Evolutionary conservation across 2,888 invertebrate species (phyloP), one percentile per base, ranked within the genome.

Genomic region (Drosophila cognata): DNA sequence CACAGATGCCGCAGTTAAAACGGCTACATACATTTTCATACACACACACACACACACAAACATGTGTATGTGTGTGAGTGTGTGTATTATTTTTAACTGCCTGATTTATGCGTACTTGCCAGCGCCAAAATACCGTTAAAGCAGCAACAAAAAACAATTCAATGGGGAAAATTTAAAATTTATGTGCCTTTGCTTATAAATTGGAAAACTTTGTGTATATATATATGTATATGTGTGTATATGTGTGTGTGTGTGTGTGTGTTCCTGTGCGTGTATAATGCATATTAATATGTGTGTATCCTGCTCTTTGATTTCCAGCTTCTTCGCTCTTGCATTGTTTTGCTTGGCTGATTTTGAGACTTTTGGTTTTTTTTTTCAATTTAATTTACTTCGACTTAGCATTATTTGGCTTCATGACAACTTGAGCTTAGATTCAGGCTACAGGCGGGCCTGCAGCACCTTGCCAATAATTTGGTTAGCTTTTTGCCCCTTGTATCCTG

Each of bases 61-160:
- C 43, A 25, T 29, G 36, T 43, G 0, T 10, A 28, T 48, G 11
- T 46, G 28, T 33, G 41, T 50, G 46, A 53, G n/a, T 53, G 43
- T 43, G 21, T 41, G 25, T 51, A 2, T 35, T 31, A 18, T 59
- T 31, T 71, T 46, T 70, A 50, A 58, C 55, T 53, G 61, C 48
- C 70, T 74, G 86, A 85, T 89, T 88, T 88, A 86, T 85, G 69
- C 81, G 77, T 83, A 88, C 80, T 89, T 88, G 77, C 67, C 59
- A 66, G 71, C 58, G 51, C 55, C 64, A 85, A 85, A 89, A 89
- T 68, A 75, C 65, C 88, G 83, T 83, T 83, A 88, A 85, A 80
- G 65, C 74, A 77, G 83, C 71, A 61, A 75, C 79, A 74, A 81
- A 71, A 71, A 77, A 71, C 71, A 76, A 79, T 83, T 74, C 74